Evolutionary conservation across 2,888 invertebrate species (phyloP).

Genomic region (Hirudinaria manillensis): DNA sequence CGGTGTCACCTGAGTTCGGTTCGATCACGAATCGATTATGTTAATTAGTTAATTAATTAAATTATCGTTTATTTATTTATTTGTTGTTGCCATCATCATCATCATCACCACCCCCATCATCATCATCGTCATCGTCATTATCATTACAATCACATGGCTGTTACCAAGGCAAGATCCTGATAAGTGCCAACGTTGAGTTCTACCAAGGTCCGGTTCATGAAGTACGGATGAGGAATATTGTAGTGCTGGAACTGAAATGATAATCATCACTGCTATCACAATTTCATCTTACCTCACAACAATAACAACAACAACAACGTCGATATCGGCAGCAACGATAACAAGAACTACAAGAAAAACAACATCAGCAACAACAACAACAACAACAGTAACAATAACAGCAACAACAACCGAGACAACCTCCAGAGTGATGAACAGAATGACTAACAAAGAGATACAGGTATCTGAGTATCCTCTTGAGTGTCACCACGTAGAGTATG

Average conservation of each 20-base stretch:
- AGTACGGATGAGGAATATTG: conserved; percentile 52
- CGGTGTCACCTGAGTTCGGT: neutral
- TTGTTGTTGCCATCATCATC: neutral
- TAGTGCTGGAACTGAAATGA: conserved; percentile 30
- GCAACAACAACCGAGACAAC: neutral
- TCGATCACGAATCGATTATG: neutral
- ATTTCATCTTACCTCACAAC: neutral
- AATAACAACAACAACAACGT: neutral
- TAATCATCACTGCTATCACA: neutral
- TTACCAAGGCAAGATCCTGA: conserved; percentile 52
- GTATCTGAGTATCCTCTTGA: conserved; percentile 34
- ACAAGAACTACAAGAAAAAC: neutral
- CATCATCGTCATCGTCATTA: neutral
- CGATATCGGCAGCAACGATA: neutral
- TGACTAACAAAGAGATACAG: conserved; percentile 32
- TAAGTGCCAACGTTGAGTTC: conserved; percentile 56
- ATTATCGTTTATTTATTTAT: too few relatives aligned
- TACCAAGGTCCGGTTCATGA: conserved; percentile 51
- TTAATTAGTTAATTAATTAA: too few relatives aligned
- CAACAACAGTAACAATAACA: neutral
- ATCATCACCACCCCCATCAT: neutral
- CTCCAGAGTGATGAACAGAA: neutral
- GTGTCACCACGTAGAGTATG: conserved; percentile 33
- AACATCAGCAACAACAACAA: neutral
- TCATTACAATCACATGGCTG: too few relatives aligned